phyloP scores from a whole-genome alignment of 2,888 invertebrate species.

The Drosophila aldrichi region DNA sequence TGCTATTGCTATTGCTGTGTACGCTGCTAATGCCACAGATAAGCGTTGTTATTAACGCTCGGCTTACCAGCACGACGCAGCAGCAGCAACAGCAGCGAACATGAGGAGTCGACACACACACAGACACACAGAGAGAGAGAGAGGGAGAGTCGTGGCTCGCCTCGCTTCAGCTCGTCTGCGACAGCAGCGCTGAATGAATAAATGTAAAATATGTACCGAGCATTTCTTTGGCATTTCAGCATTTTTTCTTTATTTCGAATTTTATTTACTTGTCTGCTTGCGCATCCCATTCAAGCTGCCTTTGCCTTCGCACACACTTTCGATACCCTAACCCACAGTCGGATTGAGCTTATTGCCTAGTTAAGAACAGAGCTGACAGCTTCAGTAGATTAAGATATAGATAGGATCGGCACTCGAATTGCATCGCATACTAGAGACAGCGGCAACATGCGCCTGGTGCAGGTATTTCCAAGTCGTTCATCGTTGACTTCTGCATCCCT shows the following conservation, averaged over 20 bases:
- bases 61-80: constrained; percentile 70
- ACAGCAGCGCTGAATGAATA: constrained; percentile 67
- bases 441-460: constrained; percentile 2
- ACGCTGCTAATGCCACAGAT: constrained; percentile 79
- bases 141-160: background rate
- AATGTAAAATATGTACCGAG: constrained; percentile 78
- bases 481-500: constrained; percentile 31
- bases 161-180: constrained; percentile 12
- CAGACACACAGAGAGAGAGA: too few species aligned
- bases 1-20: constrained; percentile 54
- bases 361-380: background rate
- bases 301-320: constrained; percentile 24
- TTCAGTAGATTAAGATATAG: constrained; percentile 25
- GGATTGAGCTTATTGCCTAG: background rate
- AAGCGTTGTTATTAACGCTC: constrained; percentile 82
- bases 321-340: constrained; percentile 18
- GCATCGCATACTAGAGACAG: background rate
- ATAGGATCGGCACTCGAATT: constrained; percentile 9
- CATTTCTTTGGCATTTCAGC: constrained; percentile 79
- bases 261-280: constrained; percentile 69
- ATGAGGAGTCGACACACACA: constrained; percentile 7
- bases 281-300: constrained; percentile 39
- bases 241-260: constrained; percentile 69
- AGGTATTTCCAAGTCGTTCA: constrained; percentile 43
- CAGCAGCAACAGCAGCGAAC: constrained; percentile 30